phyloP scores from a whole-genome alignment of 2,797 vertebrate genomes.

The Megalops cyprinoides region DNA sequence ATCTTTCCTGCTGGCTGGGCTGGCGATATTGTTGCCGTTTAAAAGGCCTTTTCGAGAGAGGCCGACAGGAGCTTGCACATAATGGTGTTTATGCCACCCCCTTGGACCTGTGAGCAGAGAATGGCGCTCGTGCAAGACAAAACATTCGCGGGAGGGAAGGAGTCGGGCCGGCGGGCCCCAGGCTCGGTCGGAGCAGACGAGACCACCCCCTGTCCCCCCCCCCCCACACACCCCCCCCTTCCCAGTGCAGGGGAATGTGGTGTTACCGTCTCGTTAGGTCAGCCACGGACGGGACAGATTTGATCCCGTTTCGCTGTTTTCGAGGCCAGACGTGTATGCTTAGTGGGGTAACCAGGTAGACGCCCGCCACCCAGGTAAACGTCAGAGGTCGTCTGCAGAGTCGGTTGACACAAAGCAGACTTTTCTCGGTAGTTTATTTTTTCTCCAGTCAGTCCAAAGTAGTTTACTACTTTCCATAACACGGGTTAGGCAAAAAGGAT shows the following conservation, averaged over 20 bases:
- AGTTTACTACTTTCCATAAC: neutral
- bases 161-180: neutral
- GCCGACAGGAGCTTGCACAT: conserved; percentile 52
- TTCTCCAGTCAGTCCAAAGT: too few species aligned
- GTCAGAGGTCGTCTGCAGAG: neutral
- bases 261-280: neutral
- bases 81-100: conserved; percentile 70
- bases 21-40: conserved; percentile 53
- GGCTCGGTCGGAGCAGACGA: conserved; percentile 10
- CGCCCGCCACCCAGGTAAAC: too few species aligned
- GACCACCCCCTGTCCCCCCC: too few species aligned
- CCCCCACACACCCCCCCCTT: conserved; percentile 39
- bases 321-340: too few species aligned
- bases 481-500: neutral
- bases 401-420: neutral
- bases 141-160: conserved; percentile 53
- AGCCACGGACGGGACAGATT: neutral
- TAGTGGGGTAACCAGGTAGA: neutral
- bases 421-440: too few species aligned
- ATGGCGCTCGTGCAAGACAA: conserved; percentile 59
- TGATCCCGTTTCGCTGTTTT: neutral
- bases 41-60: conserved; percentile 72
- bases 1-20: conserved; percentile 60
- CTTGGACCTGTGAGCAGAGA: conserved; percentile 63
- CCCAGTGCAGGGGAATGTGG: conserved; percentile 18